phyloP scores from a whole-genome alignment of 1,140 invertebrate genomes.

The Trypoxylus dichotomus region DNA sequence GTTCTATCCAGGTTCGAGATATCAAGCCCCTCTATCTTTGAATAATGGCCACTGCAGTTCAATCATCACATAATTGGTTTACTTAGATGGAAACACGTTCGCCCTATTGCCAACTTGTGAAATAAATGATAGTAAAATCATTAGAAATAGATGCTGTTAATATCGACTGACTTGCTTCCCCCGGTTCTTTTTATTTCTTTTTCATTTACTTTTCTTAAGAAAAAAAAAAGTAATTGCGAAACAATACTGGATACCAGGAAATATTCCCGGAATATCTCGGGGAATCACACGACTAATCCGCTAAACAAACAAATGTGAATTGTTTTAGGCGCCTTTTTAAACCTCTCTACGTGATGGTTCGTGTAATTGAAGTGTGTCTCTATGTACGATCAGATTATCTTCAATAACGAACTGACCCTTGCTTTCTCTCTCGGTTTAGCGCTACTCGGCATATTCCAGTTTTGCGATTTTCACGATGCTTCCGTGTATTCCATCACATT shows the following conservation, averaged over 20 bases:
- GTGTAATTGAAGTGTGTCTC: constrained; percentile 16
- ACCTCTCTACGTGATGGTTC: constrained; percentile 28
- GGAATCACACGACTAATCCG: constrained; percentile 24
- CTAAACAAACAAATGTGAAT: constrained; percentile 33
- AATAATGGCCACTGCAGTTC: constrained; percentile 29
- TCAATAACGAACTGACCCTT: constrained; percentile 18
- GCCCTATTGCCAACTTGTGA: not conserved
- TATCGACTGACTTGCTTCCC: not conserved
- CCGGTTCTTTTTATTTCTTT: not conserved
- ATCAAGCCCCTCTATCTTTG: constrained; percentile 3
- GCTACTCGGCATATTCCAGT: not conserved
- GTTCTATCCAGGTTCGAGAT: not conserved
- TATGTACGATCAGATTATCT: constrained; percentile 19
- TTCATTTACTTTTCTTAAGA: not conserved
- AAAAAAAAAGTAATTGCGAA: not conserved
- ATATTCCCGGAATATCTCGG: not conserved
- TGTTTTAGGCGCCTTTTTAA: constrained; percentile 33
- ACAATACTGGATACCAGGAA: not conserved
- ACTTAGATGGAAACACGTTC: constrained; percentile 37
- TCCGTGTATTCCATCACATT: too few relatives aligned
- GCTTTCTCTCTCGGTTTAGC: not conserved
- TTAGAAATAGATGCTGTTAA: not conserved
- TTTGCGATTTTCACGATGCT: too few relatives aligned
- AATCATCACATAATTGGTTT: constrained; percentile 36
- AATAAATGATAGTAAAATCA: constrained; percentile 7